Evolutionary conservation across 2,888 invertebrate genomes (phyloP).

Genomic region (Agelastica alni): DNA sequence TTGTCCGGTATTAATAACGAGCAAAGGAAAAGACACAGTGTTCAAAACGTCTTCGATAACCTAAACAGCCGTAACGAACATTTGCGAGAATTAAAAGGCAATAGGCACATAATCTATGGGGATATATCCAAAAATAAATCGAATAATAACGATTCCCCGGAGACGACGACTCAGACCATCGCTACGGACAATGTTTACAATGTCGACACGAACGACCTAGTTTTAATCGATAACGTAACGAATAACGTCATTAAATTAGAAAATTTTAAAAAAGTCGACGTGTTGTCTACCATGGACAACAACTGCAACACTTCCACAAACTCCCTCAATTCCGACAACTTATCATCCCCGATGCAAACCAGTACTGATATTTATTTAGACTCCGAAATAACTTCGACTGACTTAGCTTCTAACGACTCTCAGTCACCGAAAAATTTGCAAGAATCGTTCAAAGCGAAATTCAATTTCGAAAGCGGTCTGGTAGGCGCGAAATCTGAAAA

Average conservation of each 20-base stretch:
- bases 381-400: conserved; percentile 55
- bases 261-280: conserved; percentile 46
- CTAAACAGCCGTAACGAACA: conserved; percentile 32
- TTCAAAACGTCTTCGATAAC: conserved; percentile 30
- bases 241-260: conserved; percentile 48
- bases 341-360: conserved; percentile 59
- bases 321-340: conserved; percentile 56
- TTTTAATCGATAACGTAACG: conserved; percentile 46
- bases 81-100: conserved; percentile 27
- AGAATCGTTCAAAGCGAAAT: conserved; percentile 30
- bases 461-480: conserved; percentile 32
- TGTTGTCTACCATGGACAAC: conserved; percentile 43
- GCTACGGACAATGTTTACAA: conserved; percentile 33
- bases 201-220: conserved; percentile 43
- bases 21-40: conserved; percentile 8
- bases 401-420: conserved; percentile 55
- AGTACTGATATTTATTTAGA: conserved; percentile 57
- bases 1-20: conserved; percentile 17
- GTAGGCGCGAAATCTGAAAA: conserved; percentile 3
- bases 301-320: conserved; percentile 56
- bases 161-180: conserved; percentile 26
- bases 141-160: conserved; percentile 39
- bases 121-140: conserved; percentile 26
- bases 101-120: not conserved
- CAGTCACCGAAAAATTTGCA: conserved; percentile 55